Conservation (phyloP, 2,797 vertebrate species). For the Hafferia zeledoni region DNA sequence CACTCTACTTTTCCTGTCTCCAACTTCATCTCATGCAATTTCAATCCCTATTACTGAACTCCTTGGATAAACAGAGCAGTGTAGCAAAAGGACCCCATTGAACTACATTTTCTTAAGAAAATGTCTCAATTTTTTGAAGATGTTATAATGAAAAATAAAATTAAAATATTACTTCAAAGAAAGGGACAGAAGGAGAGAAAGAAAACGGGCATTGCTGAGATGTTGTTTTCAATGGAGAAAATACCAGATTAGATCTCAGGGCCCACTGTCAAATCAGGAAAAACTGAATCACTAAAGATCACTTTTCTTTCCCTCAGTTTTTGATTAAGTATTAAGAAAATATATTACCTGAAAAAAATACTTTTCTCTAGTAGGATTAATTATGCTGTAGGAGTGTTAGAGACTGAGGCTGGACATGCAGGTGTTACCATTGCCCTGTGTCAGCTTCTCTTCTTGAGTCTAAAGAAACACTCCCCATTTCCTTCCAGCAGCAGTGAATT, state of each 20-base stretch:
- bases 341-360: not conserved
- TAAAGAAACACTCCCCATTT: not conserved
- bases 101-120: not conserved
- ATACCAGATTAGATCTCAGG: not conserved
- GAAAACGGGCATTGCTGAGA: not conserved
- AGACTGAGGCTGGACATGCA: not conserved
- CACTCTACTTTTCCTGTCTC: not conserved
- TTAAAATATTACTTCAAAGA: not conserved
- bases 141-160: not conserved
- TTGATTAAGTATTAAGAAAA: not conserved
- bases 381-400: not conserved
- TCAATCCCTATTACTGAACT: not conserved
- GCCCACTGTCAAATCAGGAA: not conserved
- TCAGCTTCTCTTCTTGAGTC: not conserved
- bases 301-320: not conserved
- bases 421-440: not conserved
- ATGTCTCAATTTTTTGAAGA: rapidly evolving
- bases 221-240: not conserved
- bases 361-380: not conserved
- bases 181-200: not conserved
- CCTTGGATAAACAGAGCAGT: not conserved
- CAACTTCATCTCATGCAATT: not conserved
- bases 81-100: not conserved
- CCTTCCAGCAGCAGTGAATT: not conserved
- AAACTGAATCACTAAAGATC: not conserved